A percentile compares a stretch with the other conserved stretches of the same genome.
These are phyloP conservation scores for Tenualosa thibaudeaui DNA, from an alignment of 2,797 vertebrate genomes.

Conservation along the genomic window DNA sequence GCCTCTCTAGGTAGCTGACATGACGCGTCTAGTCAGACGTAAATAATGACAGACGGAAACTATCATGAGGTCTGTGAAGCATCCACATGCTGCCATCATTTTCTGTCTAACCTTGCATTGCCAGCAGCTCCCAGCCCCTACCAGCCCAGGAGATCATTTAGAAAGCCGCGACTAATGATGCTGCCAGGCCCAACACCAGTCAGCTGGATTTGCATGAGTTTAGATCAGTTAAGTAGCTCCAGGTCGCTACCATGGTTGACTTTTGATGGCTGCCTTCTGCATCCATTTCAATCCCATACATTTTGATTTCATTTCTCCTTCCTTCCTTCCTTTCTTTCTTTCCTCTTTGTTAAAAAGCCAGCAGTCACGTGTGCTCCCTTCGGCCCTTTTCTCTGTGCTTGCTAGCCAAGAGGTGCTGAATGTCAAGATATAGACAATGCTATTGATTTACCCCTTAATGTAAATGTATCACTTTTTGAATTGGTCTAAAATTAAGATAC, in stretches of 20 bases:
- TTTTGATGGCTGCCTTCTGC: constrained; percentile 63
- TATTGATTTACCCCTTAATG: constrained; percentile 75
- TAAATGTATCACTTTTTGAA: constrained; percentile 74
- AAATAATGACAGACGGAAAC: constrained; percentile 99
- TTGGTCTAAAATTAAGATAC: constrained; percentile 76
- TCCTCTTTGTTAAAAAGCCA: constrained; percentile 17
- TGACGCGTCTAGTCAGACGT: constrained; percentile 98
- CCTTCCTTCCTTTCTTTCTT: constrained; percentile 34
- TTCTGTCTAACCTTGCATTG: constrained; percentile 96
- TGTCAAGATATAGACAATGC: constrained; percentile 56
- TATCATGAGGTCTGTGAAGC: constrained; percentile 99
- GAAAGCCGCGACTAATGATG: constrained; percentile 93
- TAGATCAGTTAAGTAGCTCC: constrained; percentile 77
- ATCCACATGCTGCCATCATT: constrained; percentile 94
- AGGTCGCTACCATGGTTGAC: constrained; percentile 66
- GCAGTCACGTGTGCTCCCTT: not conserved
- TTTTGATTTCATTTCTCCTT: constrained; percentile 26
- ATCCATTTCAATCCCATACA: constrained; percentile 52
- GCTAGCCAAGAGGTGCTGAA: constrained; percentile 62
- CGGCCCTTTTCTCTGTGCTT: constrained; percentile 39
- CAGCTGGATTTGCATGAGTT: constrained; percentile 81
- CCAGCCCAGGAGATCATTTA: constrained; percentile 91
- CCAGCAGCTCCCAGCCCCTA: constrained; percentile 84
- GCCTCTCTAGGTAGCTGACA: constrained; percentile 96
- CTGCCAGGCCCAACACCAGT: constrained; percentile 84